Conservation (phyloP, 2,113 vertebrate genomes). For the Uria aalge region DNA sequence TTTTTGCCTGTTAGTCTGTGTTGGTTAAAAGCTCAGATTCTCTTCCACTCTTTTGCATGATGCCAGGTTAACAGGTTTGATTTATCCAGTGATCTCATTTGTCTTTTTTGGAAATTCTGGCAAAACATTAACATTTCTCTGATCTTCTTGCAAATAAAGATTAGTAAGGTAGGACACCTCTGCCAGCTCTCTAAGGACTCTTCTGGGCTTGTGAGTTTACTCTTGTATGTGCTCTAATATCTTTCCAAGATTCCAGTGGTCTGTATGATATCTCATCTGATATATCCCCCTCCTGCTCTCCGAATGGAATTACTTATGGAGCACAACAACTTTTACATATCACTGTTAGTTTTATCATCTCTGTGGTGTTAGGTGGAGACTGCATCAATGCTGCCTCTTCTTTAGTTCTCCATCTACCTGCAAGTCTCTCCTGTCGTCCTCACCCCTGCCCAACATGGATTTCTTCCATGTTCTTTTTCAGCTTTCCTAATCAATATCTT, state of each 20-base stretch:
- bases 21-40: neutral
- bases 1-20: neutral
- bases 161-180: conserved; percentile 36
- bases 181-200: conserved; percentile 27
- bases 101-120: conserved; percentile 44
- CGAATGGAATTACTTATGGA: neutral
- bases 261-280: neutral
- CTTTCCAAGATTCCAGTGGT: conserved; percentile 35
- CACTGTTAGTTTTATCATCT: neutral
- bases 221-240: conserved; percentile 11
- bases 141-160: conserved; percentile 60
- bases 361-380: neutral
- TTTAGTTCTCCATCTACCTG: neutral
- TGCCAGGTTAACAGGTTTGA: conserved; percentile 43
- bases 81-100: conserved; percentile 60
- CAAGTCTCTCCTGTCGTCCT: neutral
- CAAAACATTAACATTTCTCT: conserved; percentile 60
- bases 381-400: neutral
- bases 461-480: neutral
- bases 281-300: neutral
- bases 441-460: neutral
- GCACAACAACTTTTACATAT: neutral
- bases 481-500: neutral
- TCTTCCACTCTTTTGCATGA: conserved; percentile 1
- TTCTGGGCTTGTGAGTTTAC: conserved; percentile 33